Percentiles rank a stretch among this genome's conserved stretches.
phyloP scores from a whole-genome alignment of 2,113 vertebrate species.

The Pedetes capensis region DNA sequence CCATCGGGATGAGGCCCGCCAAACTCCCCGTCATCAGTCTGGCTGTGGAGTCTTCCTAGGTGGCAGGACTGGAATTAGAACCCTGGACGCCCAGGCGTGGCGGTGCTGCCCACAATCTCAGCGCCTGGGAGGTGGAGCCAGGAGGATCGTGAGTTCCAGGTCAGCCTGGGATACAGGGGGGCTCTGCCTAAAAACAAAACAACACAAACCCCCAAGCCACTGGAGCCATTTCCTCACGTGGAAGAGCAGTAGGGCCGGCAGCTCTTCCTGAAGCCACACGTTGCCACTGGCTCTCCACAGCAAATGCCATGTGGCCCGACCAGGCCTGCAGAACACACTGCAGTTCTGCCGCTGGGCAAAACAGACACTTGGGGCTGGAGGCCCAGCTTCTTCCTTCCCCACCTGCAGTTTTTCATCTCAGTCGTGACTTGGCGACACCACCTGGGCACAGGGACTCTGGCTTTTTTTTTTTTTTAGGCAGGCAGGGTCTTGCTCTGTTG shows the following conservation, averaged over 20 bases:
- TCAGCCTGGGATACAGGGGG: not conserved
- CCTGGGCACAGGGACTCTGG: not conserved
- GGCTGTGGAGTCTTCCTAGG: too few species aligned
- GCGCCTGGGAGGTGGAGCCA: not conserved
- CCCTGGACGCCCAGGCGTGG: not conserved
- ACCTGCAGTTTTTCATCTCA: not conserved
- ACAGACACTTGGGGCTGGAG: not conserved
- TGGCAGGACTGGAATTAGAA: too few species aligned
- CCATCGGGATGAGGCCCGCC: too few species aligned
- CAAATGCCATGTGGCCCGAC: accelerated
- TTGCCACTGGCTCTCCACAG: not conserved
- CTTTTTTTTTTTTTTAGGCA: too few species aligned
- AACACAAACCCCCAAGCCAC: too few species aligned
- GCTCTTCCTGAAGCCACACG: not conserved
- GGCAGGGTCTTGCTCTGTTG: not conserved
- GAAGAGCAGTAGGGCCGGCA: not conserved
- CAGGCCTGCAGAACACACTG: not conserved
- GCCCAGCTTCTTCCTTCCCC: not conserved
- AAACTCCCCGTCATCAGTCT: too few species aligned
- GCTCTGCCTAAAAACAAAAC: too few species aligned
- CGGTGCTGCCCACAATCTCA: not conserved
- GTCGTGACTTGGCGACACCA: not conserved
- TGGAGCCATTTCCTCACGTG: not conserved
- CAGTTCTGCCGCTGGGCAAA: not conserved
- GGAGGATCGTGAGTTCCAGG: not conserved